A percentile compares a stretch with the other conserved stretches of the same genome.
Evolutionary conservation across 2,797 vertebrate species (phyloP).

Genomic region (Benthosema pterotum): DNA sequence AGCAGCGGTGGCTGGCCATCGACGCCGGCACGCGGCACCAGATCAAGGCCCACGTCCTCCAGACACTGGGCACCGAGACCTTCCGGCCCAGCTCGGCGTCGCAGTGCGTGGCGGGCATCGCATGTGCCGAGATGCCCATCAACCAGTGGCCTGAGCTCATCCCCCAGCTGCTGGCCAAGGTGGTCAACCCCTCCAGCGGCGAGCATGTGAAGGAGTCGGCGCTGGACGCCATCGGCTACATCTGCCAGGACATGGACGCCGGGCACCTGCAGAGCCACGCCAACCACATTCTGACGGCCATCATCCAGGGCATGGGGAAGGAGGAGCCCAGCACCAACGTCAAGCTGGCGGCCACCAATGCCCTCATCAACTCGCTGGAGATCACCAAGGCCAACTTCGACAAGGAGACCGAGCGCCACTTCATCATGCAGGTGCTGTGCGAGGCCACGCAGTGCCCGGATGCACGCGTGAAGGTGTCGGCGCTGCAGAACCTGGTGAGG

Average conservation of each 20-base stretch:
- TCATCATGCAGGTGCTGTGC: slow-evolving; percentile 99
- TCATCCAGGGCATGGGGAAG: slow-evolving; percentile 99
- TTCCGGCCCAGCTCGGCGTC: slow-evolving; percentile 96
- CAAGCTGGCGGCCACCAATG: slow-evolving; percentile 95
- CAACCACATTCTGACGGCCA: slow-evolving; percentile 97
- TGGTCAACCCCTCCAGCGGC: slow-evolving; percentile 93
- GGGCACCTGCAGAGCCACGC: slow-evolving; percentile 98
- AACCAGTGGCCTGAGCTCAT: slow-evolving; percentile 98
- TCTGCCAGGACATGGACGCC: slow-evolving; percentile 99
- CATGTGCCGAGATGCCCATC: slow-evolving; percentile 95
- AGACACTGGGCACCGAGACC: slow-evolving; percentile 95
- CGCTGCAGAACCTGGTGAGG: slow-evolving; percentile 98
- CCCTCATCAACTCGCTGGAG: slow-evolving; percentile 97
- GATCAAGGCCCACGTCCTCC: slow-evolving; percentile 95
- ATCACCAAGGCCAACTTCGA: slow-evolving; percentile 99
- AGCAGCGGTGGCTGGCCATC: slow-evolving; percentile 97
- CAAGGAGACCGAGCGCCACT: slow-evolving; percentile 98
- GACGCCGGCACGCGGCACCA: slow-evolving; percentile 90
- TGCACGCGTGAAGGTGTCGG: slow-evolving; percentile 96
- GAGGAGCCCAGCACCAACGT: slow-evolving; percentile 99
- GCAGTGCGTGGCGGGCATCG: slow-evolving; percentile 96
- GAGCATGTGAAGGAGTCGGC: slow-evolving; percentile 99
- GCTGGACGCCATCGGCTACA: slow-evolving; percentile 98
- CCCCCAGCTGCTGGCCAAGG: slow-evolving; percentile 94
- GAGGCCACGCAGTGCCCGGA: slow-evolving; percentile 98